phyloP scores from a whole-genome alignment of 2,797 vertebrate genomes.

The Knipowitschia caucasica region DNA sequence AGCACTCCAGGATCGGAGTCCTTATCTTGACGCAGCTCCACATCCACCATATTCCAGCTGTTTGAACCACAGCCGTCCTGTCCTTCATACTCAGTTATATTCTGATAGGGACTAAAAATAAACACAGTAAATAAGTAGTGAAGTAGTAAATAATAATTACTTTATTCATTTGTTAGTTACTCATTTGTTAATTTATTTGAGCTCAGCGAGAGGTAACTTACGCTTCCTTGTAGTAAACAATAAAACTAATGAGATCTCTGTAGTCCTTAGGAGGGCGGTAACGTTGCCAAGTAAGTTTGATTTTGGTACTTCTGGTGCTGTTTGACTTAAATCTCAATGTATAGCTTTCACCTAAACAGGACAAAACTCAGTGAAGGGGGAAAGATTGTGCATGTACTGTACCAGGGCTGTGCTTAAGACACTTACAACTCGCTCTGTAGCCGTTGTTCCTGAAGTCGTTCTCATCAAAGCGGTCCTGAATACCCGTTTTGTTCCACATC shows the following conservation, averaged over 20 bases:
- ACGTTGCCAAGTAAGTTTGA: conserved; percentile 89
- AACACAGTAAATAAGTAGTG: too few relatives aligned
- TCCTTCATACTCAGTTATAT: conserved; percentile 93
- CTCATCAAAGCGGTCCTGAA: conserved; percentile 83
- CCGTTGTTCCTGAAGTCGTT: conserved; percentile 90
- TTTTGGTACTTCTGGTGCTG: conserved; percentile 85
- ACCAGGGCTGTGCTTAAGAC: conserved; percentile 16
- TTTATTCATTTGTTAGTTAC: too few relatives aligned
- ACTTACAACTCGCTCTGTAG: conserved; percentile 92
- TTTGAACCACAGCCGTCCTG: conserved; percentile 97
- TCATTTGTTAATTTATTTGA: too few relatives aligned
- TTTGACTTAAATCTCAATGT: conserved; percentile 88
- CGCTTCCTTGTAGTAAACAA: conserved; percentile 98
- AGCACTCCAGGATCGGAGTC: conserved; percentile 86
- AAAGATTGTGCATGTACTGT: not conserved
- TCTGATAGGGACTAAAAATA: conserved; percentile 84
- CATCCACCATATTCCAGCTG: conserved; percentile 98
- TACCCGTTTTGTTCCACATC: conserved; percentile 91
- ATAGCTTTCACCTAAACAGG: conserved; percentile 84
- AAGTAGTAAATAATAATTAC: too few relatives aligned
- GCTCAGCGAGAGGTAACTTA: conserved; percentile 67
- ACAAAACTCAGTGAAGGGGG: not conserved
- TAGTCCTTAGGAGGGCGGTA: conserved; percentile 88
- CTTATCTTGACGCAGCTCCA: conserved; percentile 86
- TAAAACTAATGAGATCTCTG: conserved; percentile 95